Conservation (phyloP, 2,797 vertebrate species). For the Argya squamiceps region DNA sequence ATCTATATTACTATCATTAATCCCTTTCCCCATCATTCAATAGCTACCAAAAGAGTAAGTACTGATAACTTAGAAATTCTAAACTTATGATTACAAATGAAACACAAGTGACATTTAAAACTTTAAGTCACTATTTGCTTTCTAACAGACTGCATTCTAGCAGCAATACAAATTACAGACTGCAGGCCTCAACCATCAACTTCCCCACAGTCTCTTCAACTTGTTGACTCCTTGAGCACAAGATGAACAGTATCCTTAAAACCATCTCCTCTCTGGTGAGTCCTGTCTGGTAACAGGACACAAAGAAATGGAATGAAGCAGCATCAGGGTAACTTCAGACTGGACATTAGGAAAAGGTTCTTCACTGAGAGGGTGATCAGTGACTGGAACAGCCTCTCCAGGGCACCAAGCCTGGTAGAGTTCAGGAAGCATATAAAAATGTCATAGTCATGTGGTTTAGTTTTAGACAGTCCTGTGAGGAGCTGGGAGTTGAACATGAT, state of each 20-base stretch:
- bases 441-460: background rate
- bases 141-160: background rate
- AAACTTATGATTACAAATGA: background rate
- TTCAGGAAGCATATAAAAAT: background rate
- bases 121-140: background rate
- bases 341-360: background rate
- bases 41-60: background rate
- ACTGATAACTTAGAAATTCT: background rate
- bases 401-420: background rate
- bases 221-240: background rate
- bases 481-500: background rate
- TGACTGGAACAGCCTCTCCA: background rate
- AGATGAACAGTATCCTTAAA: background rate
- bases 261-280: background rate
- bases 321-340: background rate
- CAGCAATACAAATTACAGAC: background rate
- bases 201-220: background rate
- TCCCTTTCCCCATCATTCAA: background rate
- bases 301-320: background rate
- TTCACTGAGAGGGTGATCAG: background rate
- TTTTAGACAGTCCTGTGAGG: background rate
- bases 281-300: background rate
- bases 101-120: background rate
- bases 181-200: background rate
- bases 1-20: background rate